Evolutionary conservation across 1,140 invertebrate genomes (phyloP).

Genomic region (Polypedilum pembai): DNA sequence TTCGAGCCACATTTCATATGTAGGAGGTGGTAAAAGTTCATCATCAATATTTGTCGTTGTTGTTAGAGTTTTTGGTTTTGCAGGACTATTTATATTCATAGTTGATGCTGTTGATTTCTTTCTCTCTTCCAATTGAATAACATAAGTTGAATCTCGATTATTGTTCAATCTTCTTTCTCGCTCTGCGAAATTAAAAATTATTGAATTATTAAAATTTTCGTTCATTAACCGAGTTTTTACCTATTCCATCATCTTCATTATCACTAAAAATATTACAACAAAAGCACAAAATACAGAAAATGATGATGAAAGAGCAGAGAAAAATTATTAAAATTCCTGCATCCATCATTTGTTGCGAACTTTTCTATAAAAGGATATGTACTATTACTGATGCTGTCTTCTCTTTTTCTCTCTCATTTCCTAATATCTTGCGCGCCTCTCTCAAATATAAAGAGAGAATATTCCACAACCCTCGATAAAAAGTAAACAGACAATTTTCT

Average conservation of each 20-base stretch:
- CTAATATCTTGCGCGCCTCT: no score
- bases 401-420: no score
- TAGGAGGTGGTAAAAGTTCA: neutral
- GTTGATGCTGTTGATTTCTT: neutral
- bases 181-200: neutral
- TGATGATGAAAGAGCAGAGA: neutral
- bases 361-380: no score
- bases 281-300: neutral
- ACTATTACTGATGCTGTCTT: no score
- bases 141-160: neutral
- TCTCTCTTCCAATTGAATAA: neutral
- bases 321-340: neutral
- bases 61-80: neutral
- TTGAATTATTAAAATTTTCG: neutral
- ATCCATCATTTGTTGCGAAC: no score
- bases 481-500: no score
- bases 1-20: neutral
- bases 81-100: neutral
- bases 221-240: neutral
- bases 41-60: neutral
- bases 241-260: neutral
- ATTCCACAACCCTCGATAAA: no score
- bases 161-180: neutral
- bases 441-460: no score
- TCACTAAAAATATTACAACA: constrained; percentile 7